A percentile compares a stretch with the other conserved stretches of the same genome.
Evolutionary conservation across 2,797 vertebrate species (phyloP).

Genomic region (Gastrophryne carolinensis): DNA sequence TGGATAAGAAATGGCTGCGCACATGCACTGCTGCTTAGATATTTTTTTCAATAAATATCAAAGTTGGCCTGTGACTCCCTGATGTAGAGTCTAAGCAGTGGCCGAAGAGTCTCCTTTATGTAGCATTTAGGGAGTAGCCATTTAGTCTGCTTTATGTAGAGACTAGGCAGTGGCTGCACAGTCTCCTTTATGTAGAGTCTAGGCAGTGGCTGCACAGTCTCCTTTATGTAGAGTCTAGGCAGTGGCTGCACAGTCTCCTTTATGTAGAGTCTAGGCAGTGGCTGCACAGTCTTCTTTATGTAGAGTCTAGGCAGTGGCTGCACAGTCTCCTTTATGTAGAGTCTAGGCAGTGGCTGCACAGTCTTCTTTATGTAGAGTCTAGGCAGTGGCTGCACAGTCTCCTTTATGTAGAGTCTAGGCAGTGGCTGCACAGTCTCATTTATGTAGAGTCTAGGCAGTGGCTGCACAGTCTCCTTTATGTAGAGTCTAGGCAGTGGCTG

Average conservation of each 20-base stretch:
- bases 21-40: no score
- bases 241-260: not conserved
- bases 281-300: no score
- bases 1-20: no score
- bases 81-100: no score
- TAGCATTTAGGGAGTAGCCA: no score
- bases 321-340: not conserved
- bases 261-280: not conserved
- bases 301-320: no score
- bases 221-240: not conserved
- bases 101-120: no score
- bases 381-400: not conserved
- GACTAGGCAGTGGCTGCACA: not conserved
- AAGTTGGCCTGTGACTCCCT: no score
- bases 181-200: not conserved
- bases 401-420: not conserved
- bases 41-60: no score
- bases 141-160: not conserved
- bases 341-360: not conserved
- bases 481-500: not conserved
- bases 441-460: no score
- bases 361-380: no score
- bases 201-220: not conserved
- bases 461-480: not conserved
- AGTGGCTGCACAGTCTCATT: not conserved